Conservation (phyloP, 2,888 invertebrate genomes). For the Argyra leucocephala region DNA sequence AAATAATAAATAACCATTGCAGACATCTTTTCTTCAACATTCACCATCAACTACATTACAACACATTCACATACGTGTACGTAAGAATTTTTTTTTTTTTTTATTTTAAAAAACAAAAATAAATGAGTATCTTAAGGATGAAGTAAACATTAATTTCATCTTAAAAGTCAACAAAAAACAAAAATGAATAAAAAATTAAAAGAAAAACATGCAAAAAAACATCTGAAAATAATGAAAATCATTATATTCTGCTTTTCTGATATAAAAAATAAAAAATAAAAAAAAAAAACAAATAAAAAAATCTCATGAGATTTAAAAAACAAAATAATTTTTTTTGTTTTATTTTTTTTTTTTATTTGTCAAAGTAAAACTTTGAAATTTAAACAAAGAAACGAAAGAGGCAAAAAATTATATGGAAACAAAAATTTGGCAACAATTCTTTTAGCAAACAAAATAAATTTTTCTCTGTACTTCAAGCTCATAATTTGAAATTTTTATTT, state of each 20-base stretch:
- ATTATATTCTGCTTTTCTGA: background rate
- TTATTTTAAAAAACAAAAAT: background rate
- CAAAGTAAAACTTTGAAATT: background rate
- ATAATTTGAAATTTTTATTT: too few species aligned
- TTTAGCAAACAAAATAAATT: background rate
- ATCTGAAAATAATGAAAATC: constrained; percentile 1
- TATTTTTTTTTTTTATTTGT: background rate
- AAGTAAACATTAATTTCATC: constrained; percentile 1
- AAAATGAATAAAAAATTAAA: background rate
- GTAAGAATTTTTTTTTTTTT: too few species aligned
- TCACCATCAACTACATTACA: too few species aligned
- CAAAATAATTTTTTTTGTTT: too few species aligned
- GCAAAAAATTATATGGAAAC: background rate
- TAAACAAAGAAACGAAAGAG: background rate
- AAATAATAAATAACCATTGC: too few species aligned
- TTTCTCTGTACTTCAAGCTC: too few species aligned
- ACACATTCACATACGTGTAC: too few species aligned
- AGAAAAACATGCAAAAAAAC: background rate
- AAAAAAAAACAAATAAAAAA: too few species aligned
- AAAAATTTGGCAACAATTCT: background rate
- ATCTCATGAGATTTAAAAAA: too few species aligned
- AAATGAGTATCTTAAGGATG: background rate
- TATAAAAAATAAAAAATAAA: too few species aligned
- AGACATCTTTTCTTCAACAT: too few species aligned
- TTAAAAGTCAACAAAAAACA: background rate